These are phyloP conservation scores for Delphinus delphis DNA, from an alignment of 2,113 vertebrate species.

Conservation along the genomic window DNA sequence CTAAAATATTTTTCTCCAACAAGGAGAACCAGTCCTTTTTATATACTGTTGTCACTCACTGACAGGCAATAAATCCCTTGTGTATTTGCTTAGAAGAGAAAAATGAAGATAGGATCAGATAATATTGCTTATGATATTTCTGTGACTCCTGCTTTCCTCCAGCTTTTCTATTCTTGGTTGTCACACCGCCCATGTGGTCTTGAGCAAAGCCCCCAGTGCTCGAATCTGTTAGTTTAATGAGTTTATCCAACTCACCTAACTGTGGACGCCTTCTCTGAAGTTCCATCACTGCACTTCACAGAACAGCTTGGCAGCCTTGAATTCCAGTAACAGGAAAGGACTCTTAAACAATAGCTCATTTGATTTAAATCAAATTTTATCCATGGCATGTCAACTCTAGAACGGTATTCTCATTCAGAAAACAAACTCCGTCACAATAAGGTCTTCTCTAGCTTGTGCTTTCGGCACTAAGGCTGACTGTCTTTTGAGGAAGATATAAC, in stretches of 20 bases:
- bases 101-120: background rate
- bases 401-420: background rate
- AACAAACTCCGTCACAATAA: background rate
- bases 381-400: background rate
- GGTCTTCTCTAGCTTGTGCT: background rate
- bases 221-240: background rate
- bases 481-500: conserved; percentile 29
- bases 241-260: background rate
- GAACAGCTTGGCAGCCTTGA: conserved; percentile 27
- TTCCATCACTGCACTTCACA: background rate
- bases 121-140: background rate
- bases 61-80: background rate
- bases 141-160: background rate
- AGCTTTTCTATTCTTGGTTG: background rate
- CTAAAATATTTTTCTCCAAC: background rate
- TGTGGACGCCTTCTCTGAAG: background rate
- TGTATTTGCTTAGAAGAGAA: conserved; percentile 14
- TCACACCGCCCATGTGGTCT: background rate
- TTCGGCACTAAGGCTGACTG: background rate
- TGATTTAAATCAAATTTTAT: conserved; percentile 6
- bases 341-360: background rate
- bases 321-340: background rate
- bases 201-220: background rate
- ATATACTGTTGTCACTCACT: background rate
- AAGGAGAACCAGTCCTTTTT: background rate